Evolutionary conservation across 1,140 invertebrate species (phyloP), one percentile per base, ranked within the genome.

Genomic region (Pachypeltis micranthus): DNA sequence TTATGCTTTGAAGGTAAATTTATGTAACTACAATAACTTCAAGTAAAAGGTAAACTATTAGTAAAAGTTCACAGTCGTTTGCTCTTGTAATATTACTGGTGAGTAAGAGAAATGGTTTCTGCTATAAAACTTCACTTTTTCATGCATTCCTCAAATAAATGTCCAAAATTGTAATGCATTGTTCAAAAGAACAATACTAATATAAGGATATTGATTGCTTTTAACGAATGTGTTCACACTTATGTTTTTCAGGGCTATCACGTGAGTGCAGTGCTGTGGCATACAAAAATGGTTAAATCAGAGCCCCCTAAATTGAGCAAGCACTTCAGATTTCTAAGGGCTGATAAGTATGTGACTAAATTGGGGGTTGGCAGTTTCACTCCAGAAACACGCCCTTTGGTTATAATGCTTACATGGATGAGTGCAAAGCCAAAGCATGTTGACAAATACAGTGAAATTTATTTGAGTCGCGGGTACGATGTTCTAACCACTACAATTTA

Each of bases 391-490:
- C 31, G 77, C 78, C 87, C 87, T 0, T 69, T 91, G 4, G 78
- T 86, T 14, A 72, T 91, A 1, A 78, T 94, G 69, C 79, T 93
- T 28, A 83, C 84, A 67, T 95, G 91, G 91, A 75, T 95, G 56
- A 75, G 89, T 70, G 86, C 90, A 2, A 85, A 88, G 68, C 82
- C 83, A 63, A 86, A 84, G 70, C 87, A 93, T 72, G 78, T 92
- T 23, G 81, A 84, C 72, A 93, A 93, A 75, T 92, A 86, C 73
- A 83, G 84, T 0, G 79, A 87, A 55, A 79, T 93, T 26, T 95
- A 93, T 71, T 75, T 87, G 61, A 83, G 87, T 54, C 82, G 87
- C 72, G 90, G 88, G 16, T 93, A 89, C 72, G 90, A 94, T 74
- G 88, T 93, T 2, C 73, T 92, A 16, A 82, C 83, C 19, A 82